These are phyloP conservation scores for Tragelaphus scriptus DNA, from an alignment of 2,113 vertebrate species.

Conservation along the genomic window DNA sequence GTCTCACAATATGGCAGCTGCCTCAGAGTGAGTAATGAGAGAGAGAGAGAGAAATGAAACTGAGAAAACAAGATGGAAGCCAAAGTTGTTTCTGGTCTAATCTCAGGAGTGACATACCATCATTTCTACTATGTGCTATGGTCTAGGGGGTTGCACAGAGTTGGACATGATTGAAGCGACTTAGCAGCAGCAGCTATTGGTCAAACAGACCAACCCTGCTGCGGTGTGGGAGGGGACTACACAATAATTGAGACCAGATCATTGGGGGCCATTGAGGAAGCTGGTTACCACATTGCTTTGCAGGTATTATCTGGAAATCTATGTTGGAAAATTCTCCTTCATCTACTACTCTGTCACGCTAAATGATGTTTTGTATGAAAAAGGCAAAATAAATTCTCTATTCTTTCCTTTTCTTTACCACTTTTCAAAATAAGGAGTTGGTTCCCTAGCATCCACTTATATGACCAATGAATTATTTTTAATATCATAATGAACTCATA, in stretches of 20 bases:
- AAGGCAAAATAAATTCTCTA: background rate
- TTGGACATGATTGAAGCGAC: no score
- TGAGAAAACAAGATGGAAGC: background rate
- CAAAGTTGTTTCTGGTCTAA: background rate
- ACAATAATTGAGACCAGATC: background rate
- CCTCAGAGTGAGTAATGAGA: background rate
- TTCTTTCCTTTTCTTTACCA: background rate
- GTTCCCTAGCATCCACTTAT: background rate
- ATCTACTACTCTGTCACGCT: background rate
- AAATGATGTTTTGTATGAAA: background rate
- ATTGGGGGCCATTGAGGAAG: background rate
- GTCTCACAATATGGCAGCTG: background rate
- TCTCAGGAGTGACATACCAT: background rate
- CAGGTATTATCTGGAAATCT: background rate
- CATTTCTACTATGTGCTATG: background rate
- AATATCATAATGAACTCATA: background rate
- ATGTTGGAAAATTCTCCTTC: background rate
- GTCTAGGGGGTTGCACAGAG: no score
- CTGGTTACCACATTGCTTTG: background rate
- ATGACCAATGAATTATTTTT: background rate
- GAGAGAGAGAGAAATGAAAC: background rate
- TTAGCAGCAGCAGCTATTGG: no score
- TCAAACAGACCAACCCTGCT: background rate
- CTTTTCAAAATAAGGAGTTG: background rate
- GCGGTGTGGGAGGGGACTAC: no score